A percentile compares a stretch with the other conserved stretches of the same genome.
phyloP scores from a whole-genome alignment of 2,888 invertebrate genomes.

The Meteorus colon region DNA sequence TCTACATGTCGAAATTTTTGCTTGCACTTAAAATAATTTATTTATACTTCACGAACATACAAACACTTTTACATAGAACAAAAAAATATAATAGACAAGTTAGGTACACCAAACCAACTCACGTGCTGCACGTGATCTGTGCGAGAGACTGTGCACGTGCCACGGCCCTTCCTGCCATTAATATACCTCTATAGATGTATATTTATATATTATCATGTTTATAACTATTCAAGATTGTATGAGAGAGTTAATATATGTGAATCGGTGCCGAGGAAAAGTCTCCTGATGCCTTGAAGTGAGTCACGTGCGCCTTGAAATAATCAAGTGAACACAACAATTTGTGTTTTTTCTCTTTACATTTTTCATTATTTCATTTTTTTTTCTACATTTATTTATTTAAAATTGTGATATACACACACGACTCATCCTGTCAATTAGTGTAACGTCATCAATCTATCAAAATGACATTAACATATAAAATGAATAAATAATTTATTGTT shows the following conservation, averaged over 20 bases:
- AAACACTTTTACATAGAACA: slow-evolving; percentile 24
- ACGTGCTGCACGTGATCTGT: slow-evolving; percentile 69
- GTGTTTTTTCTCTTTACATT: background rate
- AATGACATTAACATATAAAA: background rate
- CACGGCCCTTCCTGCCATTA: slow-evolving; percentile 46
- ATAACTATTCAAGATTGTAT: slow-evolving; percentile 29
- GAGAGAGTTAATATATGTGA: slow-evolving; percentile 26
- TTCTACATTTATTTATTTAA: background rate
- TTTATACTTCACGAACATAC: background rate
- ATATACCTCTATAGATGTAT: slow-evolving; percentile 24
- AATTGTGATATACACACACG: background rate
- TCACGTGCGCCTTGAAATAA: slow-evolving; percentile 50
- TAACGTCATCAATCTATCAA: background rate
- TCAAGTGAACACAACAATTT: slow-evolving; percentile 33
- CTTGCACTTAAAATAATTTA: no score
- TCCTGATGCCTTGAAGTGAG: slow-evolving; percentile 37
- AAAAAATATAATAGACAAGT: slow-evolving; percentile 50
- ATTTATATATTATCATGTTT: slow-evolving; percentile 32
- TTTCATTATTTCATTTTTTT: background rate
- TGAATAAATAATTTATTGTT: background rate
- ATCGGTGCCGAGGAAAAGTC: slow-evolving; percentile 46
- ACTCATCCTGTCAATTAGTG: slow-evolving; percentile 23
- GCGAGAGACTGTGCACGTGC: slow-evolving; percentile 62
- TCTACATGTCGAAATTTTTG: no score
- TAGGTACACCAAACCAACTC: slow-evolving; percentile 52